Evolutionary conservation across 2,797 vertebrate genomes (phyloP), one percentile per base, ranked within the genome.

Genomic region (Erethizon dorsatum): DNA sequence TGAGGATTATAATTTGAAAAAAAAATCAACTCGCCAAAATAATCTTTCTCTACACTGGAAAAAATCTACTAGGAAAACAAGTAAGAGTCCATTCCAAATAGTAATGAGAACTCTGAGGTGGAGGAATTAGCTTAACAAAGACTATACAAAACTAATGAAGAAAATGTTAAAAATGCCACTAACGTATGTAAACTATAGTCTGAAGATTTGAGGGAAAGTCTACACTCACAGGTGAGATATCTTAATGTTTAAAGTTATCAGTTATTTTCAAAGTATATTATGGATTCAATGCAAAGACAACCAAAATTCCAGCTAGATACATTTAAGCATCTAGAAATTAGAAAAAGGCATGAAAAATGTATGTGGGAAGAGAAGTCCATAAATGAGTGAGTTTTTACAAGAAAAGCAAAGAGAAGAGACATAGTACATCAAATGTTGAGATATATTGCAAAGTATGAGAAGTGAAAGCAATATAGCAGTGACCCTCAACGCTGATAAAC

Each of bases 251-350:
- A 88, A 88, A 94, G 41, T 7, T 93, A 61, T 24, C 28, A 10
- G 13, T 83, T 79, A 73, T 90, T 65, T 75, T 84, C 33, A 65
- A 87, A 79, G 67, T 75, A 52, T 65, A 45, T 28, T 73, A 31
- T 87, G 37, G 90, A 67, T 41, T 90, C 26, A 90, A 50, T 79
- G 26, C 9, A 78, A 45, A 50, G 59, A 79, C 24, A 88, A 33
- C 59, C 26, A 54, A 84, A 73, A 67, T 83, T 67, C 13, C 31
- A 87, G 33, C 5, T 47, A 63, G 26, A 61, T 77, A 82, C n/a
- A 95, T 95, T 94, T 78, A 94, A 96, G 45, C 2, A 63, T 94
- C 78, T 88, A 80, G 26, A 67, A 61, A 94, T 10, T 33, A 50
- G 12, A 73, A 28, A 84, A 54, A 85, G 59, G 31, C 2, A 47